These are phyloP conservation scores for Leptocoma aspasia DNA, from an alignment of 2,113 vertebrate genomes.

Conservation along the genomic window DNA sequence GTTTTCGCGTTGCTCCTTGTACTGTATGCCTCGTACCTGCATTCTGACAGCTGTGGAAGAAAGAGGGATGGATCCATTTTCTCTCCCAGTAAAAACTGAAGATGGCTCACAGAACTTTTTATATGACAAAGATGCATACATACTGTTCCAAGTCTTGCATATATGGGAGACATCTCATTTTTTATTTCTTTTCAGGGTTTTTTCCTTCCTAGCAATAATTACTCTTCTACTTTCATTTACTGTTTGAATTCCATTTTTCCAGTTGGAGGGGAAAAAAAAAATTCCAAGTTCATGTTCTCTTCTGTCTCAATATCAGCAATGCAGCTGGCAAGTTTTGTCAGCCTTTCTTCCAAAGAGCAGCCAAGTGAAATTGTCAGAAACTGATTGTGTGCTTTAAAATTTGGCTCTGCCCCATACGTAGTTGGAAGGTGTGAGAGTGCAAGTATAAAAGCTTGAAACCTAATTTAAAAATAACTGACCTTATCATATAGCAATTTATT, in stretches of 20 bases:
- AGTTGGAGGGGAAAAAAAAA: background rate
- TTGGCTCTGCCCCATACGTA: background rate
- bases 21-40: background rate
- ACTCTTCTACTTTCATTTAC: background rate
- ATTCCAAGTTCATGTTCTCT: background rate
- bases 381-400: background rate
- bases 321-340: background rate
- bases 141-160: background rate
- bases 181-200: background rate
- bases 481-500: background rate
- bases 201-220: background rate
- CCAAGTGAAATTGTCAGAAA: background rate
- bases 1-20: background rate
- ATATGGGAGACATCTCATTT: background rate
- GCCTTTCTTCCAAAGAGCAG: background rate
- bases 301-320: background rate
- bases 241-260: background rate
- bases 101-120: background rate
- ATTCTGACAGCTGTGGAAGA: background rate
- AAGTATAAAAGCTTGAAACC: background rate
- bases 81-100: background rate
- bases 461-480: constrained; percentile 23
- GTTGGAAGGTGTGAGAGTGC: background rate
- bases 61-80: background rate
- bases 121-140: background rate